Conservation (phyloP, 2,113 vertebrate genomes). For the Notothenia coriiceps region DNA sequence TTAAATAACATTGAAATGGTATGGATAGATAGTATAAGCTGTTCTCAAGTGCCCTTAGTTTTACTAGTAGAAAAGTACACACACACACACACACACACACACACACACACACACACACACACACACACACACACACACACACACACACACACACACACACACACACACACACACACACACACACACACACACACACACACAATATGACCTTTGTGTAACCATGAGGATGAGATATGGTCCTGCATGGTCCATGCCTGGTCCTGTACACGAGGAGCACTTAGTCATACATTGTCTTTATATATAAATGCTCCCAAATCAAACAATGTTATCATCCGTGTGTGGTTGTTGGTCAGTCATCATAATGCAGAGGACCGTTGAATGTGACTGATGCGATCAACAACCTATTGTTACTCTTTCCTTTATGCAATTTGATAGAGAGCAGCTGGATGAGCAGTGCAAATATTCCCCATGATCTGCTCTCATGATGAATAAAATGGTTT, state of each 20-base stretch:
- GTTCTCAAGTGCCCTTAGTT: neutral
- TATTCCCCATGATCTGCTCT: constrained; percentile 24
- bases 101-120: constrained; percentile 4
- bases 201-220: constrained; percentile 27
- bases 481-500: constrained; percentile 7
- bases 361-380: constrained; percentile 30
- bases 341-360: constrained; percentile 53
- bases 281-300: constrained; percentile 45
- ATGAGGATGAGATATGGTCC: constrained; percentile 10
- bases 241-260: neutral
- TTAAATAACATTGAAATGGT: constrained; percentile 39
- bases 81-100: neutral
- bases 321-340: constrained; percentile 34
- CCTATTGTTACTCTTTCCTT: constrained; percentile 55
- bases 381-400: constrained; percentile 64
- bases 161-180: neutral
- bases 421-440: constrained; percentile 62
- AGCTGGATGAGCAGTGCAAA: constrained; percentile 50
- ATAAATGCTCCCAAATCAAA: constrained; percentile 36
- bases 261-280: constrained; percentile 8
- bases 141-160: too few relatives aligned
- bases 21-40: constrained; percentile 28
- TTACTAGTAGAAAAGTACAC: constrained; percentile 24
- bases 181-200: neutral
- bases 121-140: neutral